These are phyloP conservation scores for Mimumesa dahlbomi DNA, from an alignment of 2,888 invertebrate genomes.

Conservation along the genomic window DNA sequence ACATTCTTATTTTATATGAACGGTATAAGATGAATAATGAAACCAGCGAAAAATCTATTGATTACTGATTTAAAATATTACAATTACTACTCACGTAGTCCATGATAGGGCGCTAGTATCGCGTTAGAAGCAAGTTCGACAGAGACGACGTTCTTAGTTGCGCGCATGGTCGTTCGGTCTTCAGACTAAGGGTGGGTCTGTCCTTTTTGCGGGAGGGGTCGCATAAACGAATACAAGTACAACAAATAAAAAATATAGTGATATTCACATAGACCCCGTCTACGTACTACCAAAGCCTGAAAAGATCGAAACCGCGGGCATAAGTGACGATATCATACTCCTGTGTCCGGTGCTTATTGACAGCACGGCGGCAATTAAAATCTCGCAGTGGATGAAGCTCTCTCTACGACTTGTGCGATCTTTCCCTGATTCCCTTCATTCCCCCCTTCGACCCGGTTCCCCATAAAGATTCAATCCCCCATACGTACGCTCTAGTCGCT, in stretches of 20 bases:
- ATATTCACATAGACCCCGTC: constrained; percentile 81
- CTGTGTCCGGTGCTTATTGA: constrained; percentile 26
- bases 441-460: constrained; percentile 58
- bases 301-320: constrained; percentile 8
- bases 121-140: constrained; percentile 1
- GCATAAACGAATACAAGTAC: constrained; percentile 48
- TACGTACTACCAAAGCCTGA: background rate
- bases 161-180: constrained; percentile 55
- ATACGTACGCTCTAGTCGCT: constrained; percentile 63
- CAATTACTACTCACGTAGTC: background rate
- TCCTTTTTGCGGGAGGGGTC: constrained; percentile 68
- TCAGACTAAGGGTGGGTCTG: constrained; percentile 69
- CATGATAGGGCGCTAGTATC: constrained; percentile 35
- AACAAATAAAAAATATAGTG: constrained; percentile 85
- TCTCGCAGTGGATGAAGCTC: constrained; percentile 67
- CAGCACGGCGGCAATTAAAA: constrained; percentile 82
- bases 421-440: constrained; percentile 64
- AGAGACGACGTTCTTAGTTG: constrained; percentile 33
- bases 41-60: too few relatives aligned
- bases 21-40: too few relatives aligned
- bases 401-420: constrained; percentile 56
- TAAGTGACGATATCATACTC: constrained; percentile 42
- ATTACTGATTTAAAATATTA: background rate
- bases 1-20: too few relatives aligned
- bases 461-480: constrained; percentile 64